These are phyloP conservation scores for Diarsia brunnea DNA, from an alignment of 2,888 invertebrate genomes.

Conservation along the genomic window DNA sequence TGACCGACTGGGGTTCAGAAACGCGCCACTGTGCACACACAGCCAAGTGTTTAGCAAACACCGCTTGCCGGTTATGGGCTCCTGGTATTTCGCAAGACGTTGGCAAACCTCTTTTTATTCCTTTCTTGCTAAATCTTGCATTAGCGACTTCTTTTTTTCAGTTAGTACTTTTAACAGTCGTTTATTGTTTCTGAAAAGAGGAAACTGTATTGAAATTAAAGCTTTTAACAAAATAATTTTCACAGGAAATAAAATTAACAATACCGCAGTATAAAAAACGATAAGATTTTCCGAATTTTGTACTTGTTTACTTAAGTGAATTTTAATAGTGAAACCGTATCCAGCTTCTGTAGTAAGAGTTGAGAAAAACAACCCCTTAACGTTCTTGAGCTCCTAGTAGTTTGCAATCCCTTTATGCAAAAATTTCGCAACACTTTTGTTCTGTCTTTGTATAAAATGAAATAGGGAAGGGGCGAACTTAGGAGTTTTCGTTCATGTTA, in stretches of 20 bases:
- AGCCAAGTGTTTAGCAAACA: conserved; percentile 63
- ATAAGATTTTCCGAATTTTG: not conserved
- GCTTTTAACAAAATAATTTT: not conserved
- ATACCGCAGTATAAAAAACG: not conserved
- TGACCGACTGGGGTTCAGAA: conserved; percentile 35
- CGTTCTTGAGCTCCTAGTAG: conserved; percentile 49
- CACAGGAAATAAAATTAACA: too few species aligned
- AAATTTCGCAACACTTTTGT: conserved; percentile 19
- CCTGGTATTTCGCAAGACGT: conserved; percentile 65
- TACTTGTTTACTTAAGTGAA: too few species aligned
- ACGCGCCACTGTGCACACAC: conserved; percentile 54
- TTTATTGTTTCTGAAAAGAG: not conserved
- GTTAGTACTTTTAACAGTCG: not conserved
- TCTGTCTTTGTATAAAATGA: not conserved
- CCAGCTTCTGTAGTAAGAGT: not conserved
- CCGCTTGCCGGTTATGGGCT: conserved; percentile 53
- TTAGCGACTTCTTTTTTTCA: conserved; percentile 5
- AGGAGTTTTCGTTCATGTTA: not conserved
- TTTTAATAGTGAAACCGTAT: not conserved
- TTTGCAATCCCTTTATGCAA: conserved; percentile 44
- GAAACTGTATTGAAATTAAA: not conserved
- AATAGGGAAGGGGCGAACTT: too few species aligned
- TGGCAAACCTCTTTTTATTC: conserved; percentile 47
- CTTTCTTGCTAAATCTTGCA: conserved; percentile 32
- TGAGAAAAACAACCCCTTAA: conserved; percentile 1